Evolutionary conservation across 2,113 vertebrate genomes (phyloP), one percentile per base, ranked within the genome.

Genomic region (Prionailurus bengalensis): DNA sequence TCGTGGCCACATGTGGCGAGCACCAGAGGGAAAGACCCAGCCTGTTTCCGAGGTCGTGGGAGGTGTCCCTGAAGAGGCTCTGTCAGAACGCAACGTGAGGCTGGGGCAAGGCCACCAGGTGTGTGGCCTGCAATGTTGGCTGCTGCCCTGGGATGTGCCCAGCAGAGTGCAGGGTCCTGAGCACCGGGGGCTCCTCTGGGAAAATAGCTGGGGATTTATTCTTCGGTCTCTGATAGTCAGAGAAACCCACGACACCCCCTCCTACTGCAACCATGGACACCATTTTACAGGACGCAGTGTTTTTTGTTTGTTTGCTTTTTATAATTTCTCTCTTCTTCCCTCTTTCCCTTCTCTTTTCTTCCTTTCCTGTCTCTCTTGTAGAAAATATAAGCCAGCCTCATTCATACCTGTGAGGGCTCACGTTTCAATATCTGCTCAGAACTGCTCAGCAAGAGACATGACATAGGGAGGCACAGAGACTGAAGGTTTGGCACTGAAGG

Each of bases 61-160:
- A 0, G 29, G 3, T 17, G 19, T 65, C 5, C 29, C 31, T 1
- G 4, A 16, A 74, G 29, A 8, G 29, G 4, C 8, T 7, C 27
- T 14, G 3, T 11, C 17, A 4, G 63, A 5, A 4, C 1, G 0
- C 33, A 21, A 21, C 0, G 0, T 4, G 7, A 39, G 5, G 4
- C 10, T 9, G 68, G 39, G 36, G 1, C 0, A 6, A 33, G 23
- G 21, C 7, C 8, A 0, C 17, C 73, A 4, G 36, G 39, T 1
- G 5, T 27, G 5, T 0, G 8, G 29, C 12, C 33, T 51, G 9
- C 1, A 4, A 4, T 3, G 39, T 9, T 39, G 23, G 14, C 14
- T 51, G 36, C n/a, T 27, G 53, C 23, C 23, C 12, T 10, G 58
- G 33, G 42, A n/a, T 36, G 17, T 0, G 0, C 25, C 14, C 3